Evolutionary conservation across 2,888 invertebrate genomes (phyloP).

Genomic region (Cephus nigrinus): DNA sequence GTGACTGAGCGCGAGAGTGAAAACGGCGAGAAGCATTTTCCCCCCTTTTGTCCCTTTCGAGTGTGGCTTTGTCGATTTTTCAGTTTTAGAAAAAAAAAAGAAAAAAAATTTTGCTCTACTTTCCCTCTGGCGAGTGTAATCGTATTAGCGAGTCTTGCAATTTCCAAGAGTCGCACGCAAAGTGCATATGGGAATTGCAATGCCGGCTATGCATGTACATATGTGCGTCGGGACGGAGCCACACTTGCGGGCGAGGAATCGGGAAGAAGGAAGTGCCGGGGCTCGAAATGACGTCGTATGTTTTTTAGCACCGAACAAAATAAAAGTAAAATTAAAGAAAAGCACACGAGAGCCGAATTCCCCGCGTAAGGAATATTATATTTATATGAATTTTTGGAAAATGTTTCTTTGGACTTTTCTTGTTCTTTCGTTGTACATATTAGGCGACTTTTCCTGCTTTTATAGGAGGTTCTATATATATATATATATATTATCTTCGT

Average conservation of each 20-base stretch:
- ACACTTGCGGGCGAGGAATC: not conserved
- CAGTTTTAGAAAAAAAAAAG: too few relatives aligned
- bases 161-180: too few relatives aligned
- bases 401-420: slow-evolving; percentile 20
- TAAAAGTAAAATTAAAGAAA: not conserved
- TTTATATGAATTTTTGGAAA: slow-evolving; percentile 28
- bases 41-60: too few relatives aligned
- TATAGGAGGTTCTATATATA: slow-evolving; percentile 22
- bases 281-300: not conserved
- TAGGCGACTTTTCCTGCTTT: slow-evolving; percentile 48
- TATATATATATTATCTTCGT: slow-evolving; percentile 19
- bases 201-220: too few relatives aligned
- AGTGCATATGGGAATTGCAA: too few relatives aligned
- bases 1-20: too few relatives aligned
- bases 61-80: too few relatives aligned
- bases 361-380: slow-evolving; percentile 28
- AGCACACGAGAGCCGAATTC: slow-evolving; percentile 16
- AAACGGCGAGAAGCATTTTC: not conserved
- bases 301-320: not conserved
- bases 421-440: slow-evolving; percentile 45
- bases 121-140: too few relatives aligned
- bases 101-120: too few relatives aligned
- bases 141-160: too few relatives aligned
- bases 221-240: not conserved
- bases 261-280: not conserved